A percentile compares a stretch with the other conserved stretches of the same genome.
phyloP scores from a whole-genome alignment of 2,113 vertebrate species.

The Balaenoptera acutorostrata region DNA sequence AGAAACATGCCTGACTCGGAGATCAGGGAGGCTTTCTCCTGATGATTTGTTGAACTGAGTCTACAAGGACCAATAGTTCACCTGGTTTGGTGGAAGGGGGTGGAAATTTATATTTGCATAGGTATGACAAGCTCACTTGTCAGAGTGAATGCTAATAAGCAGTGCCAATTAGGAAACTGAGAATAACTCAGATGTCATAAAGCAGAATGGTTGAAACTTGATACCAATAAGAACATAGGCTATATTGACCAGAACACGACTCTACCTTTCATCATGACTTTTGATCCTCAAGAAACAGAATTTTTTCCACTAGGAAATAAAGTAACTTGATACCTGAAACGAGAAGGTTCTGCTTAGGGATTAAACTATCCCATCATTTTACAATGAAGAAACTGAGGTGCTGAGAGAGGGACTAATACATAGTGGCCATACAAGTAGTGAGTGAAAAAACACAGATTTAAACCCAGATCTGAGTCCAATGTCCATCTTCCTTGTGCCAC shows the following conservation, averaged over 20 bases:
- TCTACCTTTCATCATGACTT: background rate
- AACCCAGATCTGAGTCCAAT: background rate
- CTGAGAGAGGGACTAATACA: background rate
- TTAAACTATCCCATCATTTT: background rate
- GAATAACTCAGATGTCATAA: background rate
- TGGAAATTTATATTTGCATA: background rate
- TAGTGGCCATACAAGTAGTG: background rate
- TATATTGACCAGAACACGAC: background rate
- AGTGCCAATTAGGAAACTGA: background rate
- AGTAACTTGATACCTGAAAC: slow-evolving; percentile 1
- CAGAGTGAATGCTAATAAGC: slow-evolving; percentile 18
- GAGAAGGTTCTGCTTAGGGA: background rate
- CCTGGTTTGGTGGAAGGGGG: background rate
- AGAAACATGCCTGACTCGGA: background rate
- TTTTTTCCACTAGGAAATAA: background rate
- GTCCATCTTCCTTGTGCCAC: background rate
- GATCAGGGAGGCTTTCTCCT: background rate
- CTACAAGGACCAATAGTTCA: background rate
- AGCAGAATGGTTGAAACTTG: background rate
- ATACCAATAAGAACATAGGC: background rate
- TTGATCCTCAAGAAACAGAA: background rate
- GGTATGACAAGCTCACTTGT: background rate
- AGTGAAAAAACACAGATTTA: background rate
- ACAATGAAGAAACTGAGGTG: background rate
- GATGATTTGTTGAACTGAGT: background rate